Percentiles rank a stretch among this genome's conserved stretches.
phyloP scores from a whole-genome alignment of 2,113 vertebrate species.

The Carassius carassius region DNA sequence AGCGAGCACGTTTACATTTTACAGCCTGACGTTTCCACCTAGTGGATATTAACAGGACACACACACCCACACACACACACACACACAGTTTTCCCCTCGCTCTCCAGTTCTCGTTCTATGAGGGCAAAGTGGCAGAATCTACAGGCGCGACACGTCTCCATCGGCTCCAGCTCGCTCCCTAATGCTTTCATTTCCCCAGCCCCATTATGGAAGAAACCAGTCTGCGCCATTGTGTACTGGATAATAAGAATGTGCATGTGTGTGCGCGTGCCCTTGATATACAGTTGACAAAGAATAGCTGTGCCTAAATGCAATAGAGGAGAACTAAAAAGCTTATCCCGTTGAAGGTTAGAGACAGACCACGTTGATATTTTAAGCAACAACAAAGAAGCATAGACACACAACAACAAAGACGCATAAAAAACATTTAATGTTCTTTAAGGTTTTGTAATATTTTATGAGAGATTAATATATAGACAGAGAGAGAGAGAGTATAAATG shows the following conservation, averaged over 20 bases:
- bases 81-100: not conserved
- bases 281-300: conserved; percentile 65
- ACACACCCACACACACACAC: not conserved
- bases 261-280: conserved; percentile 72
- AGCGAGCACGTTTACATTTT: conserved; percentile 40
- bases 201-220: conserved; percentile 68
- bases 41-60: conserved; percentile 53
- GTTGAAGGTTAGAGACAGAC: not conserved
- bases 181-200: conserved; percentile 72
- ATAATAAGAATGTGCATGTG: conserved; percentile 57
- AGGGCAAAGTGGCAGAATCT: conserved; percentile 72
- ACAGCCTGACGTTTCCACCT: conserved; percentile 61
- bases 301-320: conserved; percentile 25
- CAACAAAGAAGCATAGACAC: not conserved
- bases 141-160: conserved; percentile 76
- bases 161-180: conserved; percentile 64
- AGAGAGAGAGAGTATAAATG: not conserved
- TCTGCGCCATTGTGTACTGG: conserved; percentile 64
- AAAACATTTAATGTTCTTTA: no score
- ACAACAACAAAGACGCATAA: not conserved
- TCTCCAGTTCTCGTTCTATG: conserved; percentile 44
- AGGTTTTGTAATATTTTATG: not conserved
- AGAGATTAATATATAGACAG: not conserved
- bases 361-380: not conserved
- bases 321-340: not conserved